These are phyloP conservation scores for Parnassius smintheus DNA, from an alignment of 2,888 invertebrate species.

Conservation along the genomic window DNA sequence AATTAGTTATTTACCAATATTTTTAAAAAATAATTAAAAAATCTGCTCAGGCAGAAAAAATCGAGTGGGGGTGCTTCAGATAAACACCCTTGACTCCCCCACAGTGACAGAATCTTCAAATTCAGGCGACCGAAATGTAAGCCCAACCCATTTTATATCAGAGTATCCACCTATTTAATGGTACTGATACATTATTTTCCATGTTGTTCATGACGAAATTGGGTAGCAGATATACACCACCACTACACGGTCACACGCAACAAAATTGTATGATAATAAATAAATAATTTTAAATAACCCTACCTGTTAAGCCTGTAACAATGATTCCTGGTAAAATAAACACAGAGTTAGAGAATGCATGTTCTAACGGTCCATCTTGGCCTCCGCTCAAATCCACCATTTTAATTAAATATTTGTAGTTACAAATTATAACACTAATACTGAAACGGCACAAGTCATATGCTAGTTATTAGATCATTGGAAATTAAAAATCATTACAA, in stretches of 20 bases:
- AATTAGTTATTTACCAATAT: too few species aligned
- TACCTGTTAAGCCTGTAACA: conserved; percentile 89
- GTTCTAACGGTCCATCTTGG: conserved; percentile 90
- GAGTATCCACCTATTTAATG: too few species aligned
- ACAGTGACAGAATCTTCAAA: too few species aligned
- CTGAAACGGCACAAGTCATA: conserved; percentile 36
- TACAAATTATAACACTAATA: conserved; percentile 42
- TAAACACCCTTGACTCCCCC: too few species aligned
- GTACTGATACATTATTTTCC: too few species aligned
- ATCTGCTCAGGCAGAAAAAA: too few species aligned
- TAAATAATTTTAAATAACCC: conserved; percentile 45
- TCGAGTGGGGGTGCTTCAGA: too few species aligned
- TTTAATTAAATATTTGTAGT: conserved; percentile 54
- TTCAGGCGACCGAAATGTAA: too few species aligned
- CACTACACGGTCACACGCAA: not conserved
- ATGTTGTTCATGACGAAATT: too few species aligned
- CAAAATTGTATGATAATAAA: conserved; percentile 14
- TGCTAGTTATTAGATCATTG: conserved; percentile 37
- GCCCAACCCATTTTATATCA: too few species aligned
- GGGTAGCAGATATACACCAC: not conserved
- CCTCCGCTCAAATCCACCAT: conserved; percentile 94
- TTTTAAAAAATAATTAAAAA: too few species aligned
- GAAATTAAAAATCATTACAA: conserved; percentile 22
- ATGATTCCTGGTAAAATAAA: conserved; percentile 93
- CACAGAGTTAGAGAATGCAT: conserved; percentile 93